A percentile compares a stretch with the other conserved stretches of the same genome.
Evolutionary conservation across 2,113 vertebrate species (phyloP).

Genomic region (Turdus rufiventris): DNA sequence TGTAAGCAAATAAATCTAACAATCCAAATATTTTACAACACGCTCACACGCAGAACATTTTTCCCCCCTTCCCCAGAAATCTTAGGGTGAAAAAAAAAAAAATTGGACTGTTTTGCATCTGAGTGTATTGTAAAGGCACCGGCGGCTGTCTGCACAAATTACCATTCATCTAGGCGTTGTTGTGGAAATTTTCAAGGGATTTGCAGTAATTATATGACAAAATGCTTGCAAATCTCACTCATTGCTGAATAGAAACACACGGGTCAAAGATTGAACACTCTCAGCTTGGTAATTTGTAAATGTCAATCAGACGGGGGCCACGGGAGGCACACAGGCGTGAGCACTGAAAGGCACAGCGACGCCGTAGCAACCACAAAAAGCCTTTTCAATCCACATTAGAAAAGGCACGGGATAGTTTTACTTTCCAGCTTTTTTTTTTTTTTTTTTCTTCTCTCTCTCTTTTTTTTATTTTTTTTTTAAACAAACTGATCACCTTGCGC

Average conservation of each 20-base stretch:
- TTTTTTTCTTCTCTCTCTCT: not conserved
- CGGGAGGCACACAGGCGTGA: slow-evolving; percentile 72
- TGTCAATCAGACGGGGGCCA: slow-evolving; percentile 92
- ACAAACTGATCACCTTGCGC: slow-evolving; percentile 49
- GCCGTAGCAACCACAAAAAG: slow-evolving; percentile 68
- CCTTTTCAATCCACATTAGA: slow-evolving; percentile 79
- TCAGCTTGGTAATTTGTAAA: slow-evolving; percentile 98
- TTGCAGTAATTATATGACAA: slow-evolving; percentile 99
- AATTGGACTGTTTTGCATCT: slow-evolving; percentile 70
- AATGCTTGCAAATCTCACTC: slow-evolving; percentile 94
- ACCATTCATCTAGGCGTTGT: slow-evolving; percentile 86
- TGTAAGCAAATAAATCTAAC: slow-evolving; percentile 79
- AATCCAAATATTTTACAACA: slow-evolving; percentile 72
- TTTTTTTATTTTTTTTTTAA: not conserved
- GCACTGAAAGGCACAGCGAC: slow-evolving; percentile 52
- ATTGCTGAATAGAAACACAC: slow-evolving; percentile 93
- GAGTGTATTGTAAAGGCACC: slow-evolving; percentile 62
- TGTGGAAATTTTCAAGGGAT: slow-evolving; percentile 96
- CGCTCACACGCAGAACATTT: not conserved
- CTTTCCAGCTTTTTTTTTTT: not conserved
- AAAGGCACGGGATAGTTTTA: slow-evolving; percentile 57
- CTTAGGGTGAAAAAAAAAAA: slow-evolving; percentile 42
- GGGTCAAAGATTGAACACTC: slow-evolving; percentile 97
- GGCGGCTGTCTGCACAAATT: slow-evolving; percentile 82
- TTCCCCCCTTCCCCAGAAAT: slow-evolving; percentile 32